Evolutionary conservation across 2,888 invertebrate species (phyloP), one percentile per base, ranked within the genome.

Genomic region (Girardia tigrina): DNA sequence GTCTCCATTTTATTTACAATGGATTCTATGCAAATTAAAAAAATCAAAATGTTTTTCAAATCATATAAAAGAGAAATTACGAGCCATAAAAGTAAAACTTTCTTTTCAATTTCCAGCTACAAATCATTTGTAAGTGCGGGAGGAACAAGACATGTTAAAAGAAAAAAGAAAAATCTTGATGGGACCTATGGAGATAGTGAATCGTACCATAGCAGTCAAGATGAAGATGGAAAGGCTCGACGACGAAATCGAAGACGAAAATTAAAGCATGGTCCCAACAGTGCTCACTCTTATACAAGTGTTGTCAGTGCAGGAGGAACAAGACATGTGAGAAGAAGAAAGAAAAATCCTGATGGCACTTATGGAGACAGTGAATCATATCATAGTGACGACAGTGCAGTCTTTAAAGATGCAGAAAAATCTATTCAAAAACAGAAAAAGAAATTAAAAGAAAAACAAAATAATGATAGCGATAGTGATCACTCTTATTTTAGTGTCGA

Each of bases 291-390:
- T 78, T 83, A 82, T 75, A 76, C 28, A 26, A 72, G 76, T 77
- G 82, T 81, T 1, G 80, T 80, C 2, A 82, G 81, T 77, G 83
- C 78, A 1, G 83, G 83, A 16, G 83, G 83, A 0, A 83, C 83
- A 1, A 78, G 82, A 1, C 81, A 81, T 71, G 81, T 82, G 0
- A 79, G 79, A 56, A 79, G 83, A 16, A 77, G 79, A 71, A 78
- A 79, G 70, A 80, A 79, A 72, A 78, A 79, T 8, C 81, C 78
- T 1, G 83, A 83, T 75, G 83, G 83, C n/a, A 83, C 82, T 0
- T 83, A 83, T 78, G 80, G 81, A 73, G 81, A 78, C 29, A 80
- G 80, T 77, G 82, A 83, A 75, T 81, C 81, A 2, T 83, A 83
- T 78, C 82, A 83, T 78, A 78, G 78, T 74, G 75, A 70, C 2